Evolutionary conservation across 1,140 invertebrate species (phyloP).

Genomic region (Oscheius sp.): DNA sequence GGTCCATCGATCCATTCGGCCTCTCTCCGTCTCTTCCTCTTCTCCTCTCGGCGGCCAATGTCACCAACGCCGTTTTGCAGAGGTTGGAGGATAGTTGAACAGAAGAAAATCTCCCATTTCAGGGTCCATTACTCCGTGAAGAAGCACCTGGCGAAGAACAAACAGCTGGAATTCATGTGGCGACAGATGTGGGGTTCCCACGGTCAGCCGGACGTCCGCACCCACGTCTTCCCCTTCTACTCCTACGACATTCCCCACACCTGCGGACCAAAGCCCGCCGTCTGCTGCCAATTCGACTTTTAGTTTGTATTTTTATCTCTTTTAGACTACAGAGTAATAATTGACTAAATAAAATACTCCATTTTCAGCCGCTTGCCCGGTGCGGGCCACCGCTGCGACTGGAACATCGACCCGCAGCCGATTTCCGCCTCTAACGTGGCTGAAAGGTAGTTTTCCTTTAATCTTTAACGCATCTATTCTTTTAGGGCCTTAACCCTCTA

Average conservation of each 20-base stretch:
- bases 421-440: constrained; percentile 82
- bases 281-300: constrained; percentile 98
- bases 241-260: constrained; percentile 96
- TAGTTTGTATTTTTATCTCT: constrained; percentile 66
- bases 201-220: constrained; percentile 76
- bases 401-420: constrained; percentile 74
- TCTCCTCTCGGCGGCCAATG: constrained; percentile 77
- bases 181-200: constrained; percentile 82
- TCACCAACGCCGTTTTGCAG: constrained; percentile 80
- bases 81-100: too few relatives aligned
- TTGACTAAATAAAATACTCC: too few relatives aligned
- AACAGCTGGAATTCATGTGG: constrained; percentile 87
- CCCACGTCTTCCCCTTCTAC: constrained; percentile 98
- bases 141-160: constrained; percentile 78
- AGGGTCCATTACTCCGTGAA: constrained; percentile 94
- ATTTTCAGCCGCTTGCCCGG: constrained; percentile 74
- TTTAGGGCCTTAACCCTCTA: constrained; percentile 77
- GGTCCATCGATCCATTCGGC: constrained; percentile 95
- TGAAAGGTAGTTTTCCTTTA: too few relatives aligned
- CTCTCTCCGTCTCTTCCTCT: constrained; percentile 83
- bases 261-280: constrained; percentile 92
- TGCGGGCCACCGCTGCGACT: constrained; percentile 80
- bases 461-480: too few relatives aligned
- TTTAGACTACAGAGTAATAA: too few relatives aligned
- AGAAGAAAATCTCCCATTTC: too few relatives aligned